Conservation (phyloP, 2,888 invertebrate genomes). For the Dioctria linearis region DNA sequence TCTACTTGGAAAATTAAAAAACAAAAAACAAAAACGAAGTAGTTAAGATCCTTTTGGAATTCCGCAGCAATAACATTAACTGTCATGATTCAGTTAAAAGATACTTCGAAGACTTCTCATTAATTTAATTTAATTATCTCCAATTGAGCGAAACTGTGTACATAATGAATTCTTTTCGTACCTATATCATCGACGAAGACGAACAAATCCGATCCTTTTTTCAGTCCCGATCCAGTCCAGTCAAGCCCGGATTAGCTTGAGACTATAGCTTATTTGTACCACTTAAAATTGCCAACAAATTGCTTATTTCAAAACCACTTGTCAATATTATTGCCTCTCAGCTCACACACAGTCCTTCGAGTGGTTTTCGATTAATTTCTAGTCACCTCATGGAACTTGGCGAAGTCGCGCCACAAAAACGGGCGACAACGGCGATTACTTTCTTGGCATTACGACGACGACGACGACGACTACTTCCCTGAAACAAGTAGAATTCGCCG, state of each 20-base stretch:
- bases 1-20: too few species aligned
- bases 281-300: slow-evolving; percentile 46
- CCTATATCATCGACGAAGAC: not conserved
- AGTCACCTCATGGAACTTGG: slow-evolving; percentile 36
- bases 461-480: slow-evolving; percentile 6
- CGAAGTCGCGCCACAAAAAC: slow-evolving; percentile 32
- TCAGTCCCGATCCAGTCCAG: not conserved
- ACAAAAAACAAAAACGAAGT: too few species aligned
- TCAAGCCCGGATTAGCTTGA: not conserved
- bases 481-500: slow-evolving; percentile 35
- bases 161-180: too few species aligned
- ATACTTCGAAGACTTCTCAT: too few species aligned
- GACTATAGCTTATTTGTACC: slow-evolving; percentile 33
- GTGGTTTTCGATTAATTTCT: slow-evolving; percentile 42
- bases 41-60: too few species aligned
- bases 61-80: too few species aligned
- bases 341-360: slow-evolving; percentile 32
- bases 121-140: too few species aligned
- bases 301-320: slow-evolving; percentile 42
- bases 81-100: too few species aligned
- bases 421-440: slow-evolving; percentile 43
- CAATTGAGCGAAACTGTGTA: too few species aligned
- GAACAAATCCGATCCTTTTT: slow-evolving; percentile 12
- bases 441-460: slow-evolving; percentile 35
- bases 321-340: slow-evolving; percentile 24